phyloP scores from a whole-genome alignment of 2,888 invertebrate genomes.

The Nomada fucata region DNA sequence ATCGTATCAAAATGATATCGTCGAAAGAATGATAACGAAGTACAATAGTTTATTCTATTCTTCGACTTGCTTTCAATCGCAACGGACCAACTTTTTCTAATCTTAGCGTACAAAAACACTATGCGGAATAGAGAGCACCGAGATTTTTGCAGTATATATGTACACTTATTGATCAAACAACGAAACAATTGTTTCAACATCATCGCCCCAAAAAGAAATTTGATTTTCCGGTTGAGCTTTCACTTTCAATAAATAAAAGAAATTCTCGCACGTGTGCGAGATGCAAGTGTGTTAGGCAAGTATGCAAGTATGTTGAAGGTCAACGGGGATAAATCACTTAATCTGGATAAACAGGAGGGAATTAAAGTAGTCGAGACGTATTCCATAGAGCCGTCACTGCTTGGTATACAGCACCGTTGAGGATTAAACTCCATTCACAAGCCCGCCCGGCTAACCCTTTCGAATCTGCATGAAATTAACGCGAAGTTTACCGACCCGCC shows the following conservation, averaged over 20 bases:
- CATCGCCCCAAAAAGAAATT: too few species aligned
- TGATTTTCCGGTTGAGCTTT: too few species aligned
- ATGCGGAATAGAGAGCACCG: too few species aligned
- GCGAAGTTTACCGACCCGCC: conserved; percentile 62
- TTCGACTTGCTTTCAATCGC: neutral
- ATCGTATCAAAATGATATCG: neutral
- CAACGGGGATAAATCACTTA: conserved; percentile 26
- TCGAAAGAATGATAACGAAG: neutral
- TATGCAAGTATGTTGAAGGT: neutral
- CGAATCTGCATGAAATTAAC: conserved; percentile 75
- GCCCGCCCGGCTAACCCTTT: conserved; percentile 62
- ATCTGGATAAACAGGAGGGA: conserved; percentile 28
- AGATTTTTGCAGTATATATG: too few species aligned
- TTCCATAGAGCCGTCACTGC: conserved; percentile 52
- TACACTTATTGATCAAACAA: too few species aligned
- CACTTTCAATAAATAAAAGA: too few species aligned
- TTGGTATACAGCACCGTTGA: conserved; percentile 50
- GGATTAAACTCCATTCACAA: conserved; percentile 66
- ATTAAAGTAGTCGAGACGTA: conserved; percentile 26
- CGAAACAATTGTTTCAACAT: too few species aligned
- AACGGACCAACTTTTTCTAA: too few species aligned
- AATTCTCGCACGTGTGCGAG: too few species aligned
- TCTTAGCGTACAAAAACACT: too few species aligned
- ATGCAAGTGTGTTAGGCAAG: too few species aligned
- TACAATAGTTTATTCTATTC: neutral